A percentile compares a stretch with the other conserved stretches of the same genome.
Conservation (phyloP, 2,888 invertebrate species). For the Thymelicus acteon region DNA sequence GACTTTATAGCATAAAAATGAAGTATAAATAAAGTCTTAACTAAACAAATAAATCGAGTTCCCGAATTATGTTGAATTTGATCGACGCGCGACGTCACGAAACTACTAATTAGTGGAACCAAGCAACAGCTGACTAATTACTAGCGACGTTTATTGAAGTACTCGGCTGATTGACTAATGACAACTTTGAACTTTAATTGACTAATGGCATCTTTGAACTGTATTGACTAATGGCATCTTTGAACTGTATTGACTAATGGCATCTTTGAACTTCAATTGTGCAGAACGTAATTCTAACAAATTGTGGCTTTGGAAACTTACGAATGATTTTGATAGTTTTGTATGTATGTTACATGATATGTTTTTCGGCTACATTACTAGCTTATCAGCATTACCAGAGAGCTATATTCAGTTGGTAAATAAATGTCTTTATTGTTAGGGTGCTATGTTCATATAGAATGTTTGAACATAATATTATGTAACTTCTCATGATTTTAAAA, state of each 20-base stretch:
- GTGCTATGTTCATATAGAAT: too few species aligned
- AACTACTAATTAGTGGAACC: slow-evolving; percentile 18
- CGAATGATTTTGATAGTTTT: too few species aligned
- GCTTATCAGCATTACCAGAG: too few species aligned
- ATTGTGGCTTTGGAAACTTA: background rate
- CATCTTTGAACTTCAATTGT: slow-evolving; percentile 2
- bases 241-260: slow-evolving; percentile 4
- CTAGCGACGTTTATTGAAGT: slow-evolving; percentile 21
- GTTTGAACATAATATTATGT: too few species aligned
- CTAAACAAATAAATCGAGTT: background rate
- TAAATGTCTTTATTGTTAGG: too few species aligned
- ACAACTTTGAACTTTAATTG: slow-evolving; percentile 15
- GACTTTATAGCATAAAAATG: too few species aligned
- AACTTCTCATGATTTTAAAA: too few species aligned
- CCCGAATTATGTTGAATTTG: background rate
- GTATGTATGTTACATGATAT: too few species aligned
- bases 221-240: slow-evolving; percentile 1
- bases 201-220: slow-evolving; percentile 3
- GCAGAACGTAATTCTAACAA: background rate
- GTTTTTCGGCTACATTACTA: too few species aligned
- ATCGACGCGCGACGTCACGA: background rate
- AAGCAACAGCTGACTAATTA: slow-evolving; percentile 20
- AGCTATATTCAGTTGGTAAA: too few species aligned
- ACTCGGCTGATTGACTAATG: slow-evolving; percentile 16
- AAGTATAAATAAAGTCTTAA: background rate